phyloP scores from a whole-genome alignment of 2,797 vertebrate species.

The Labroides dimidiatus region DNA sequence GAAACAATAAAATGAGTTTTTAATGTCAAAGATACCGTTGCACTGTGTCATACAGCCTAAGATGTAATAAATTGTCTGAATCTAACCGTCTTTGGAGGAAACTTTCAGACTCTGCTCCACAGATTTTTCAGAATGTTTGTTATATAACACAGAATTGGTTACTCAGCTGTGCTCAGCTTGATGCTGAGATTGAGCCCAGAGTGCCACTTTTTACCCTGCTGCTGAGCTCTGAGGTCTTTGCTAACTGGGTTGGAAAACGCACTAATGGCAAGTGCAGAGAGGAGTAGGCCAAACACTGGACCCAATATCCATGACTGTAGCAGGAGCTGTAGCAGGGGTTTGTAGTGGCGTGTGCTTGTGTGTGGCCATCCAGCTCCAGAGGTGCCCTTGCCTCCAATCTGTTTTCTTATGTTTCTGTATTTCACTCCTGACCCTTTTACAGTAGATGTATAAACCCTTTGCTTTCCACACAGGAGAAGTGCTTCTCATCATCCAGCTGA shows the following conservation, averaged over 20 bases:
- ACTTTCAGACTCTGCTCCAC: slow-evolving; percentile 14
- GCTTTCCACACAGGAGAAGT: slow-evolving; percentile 15
- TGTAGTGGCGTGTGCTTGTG: slow-evolving; percentile 7
- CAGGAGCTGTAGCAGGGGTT: not conserved
- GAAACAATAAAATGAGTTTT: slow-evolving; percentile 18
- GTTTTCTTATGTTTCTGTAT: slow-evolving; percentile 16
- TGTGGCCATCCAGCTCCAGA: slow-evolving; percentile 25
- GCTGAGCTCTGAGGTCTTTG: slow-evolving; percentile 59
- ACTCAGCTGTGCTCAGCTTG: slow-evolving; percentile 35
- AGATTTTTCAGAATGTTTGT: slow-evolving; percentile 25
- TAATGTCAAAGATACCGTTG: slow-evolving; percentile 21
- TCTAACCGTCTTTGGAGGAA: slow-evolving; percentile 7
- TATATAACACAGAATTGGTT: slow-evolving; percentile 40
- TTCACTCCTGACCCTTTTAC: slow-evolving; percentile 28
- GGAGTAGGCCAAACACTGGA: slow-evolving; percentile 34
- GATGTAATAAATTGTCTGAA: not conserved
- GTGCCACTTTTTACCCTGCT: slow-evolving; percentile 40
- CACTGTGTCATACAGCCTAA: not conserved
- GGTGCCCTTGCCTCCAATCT: slow-evolving; percentile 15
- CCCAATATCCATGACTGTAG: slow-evolving; percentile 17
- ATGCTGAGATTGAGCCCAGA: slow-evolving; percentile 26
- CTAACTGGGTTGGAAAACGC: slow-evolving; percentile 64
- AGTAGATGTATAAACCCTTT: slow-evolving; percentile 30
- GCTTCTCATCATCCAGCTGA: slow-evolving; percentile 17
- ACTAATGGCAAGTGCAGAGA: slow-evolving; percentile 57